phyloP scores from a whole-genome alignment of 1,140 invertebrate species.

The Trichoplusia ni region DNA sequence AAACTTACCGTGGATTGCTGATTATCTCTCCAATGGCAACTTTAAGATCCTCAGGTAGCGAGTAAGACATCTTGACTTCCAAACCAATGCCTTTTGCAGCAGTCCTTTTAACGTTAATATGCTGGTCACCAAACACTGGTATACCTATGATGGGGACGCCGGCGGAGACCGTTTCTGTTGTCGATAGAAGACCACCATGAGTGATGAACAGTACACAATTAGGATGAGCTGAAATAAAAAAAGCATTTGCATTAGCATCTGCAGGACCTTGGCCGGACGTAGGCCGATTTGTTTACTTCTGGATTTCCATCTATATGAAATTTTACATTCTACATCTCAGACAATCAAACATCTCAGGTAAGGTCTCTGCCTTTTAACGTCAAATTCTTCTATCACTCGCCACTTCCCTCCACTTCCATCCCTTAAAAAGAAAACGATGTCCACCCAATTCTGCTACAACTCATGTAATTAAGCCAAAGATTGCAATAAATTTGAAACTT shows the following conservation, averaged over 20 bases:
- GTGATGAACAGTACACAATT: conserved; percentile 86
- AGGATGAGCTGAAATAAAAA: conserved; percentile 84
- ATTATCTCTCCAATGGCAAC: conserved; percentile 44
- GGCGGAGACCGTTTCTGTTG: conserved; percentile 84
- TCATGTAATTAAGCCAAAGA: too few relatives aligned
- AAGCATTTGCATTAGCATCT: conserved; percentile 18
- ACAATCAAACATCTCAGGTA: too few relatives aligned
- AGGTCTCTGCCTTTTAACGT: too few relatives aligned
- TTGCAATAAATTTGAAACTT: conserved; percentile 19
- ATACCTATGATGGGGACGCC: conserved; percentile 86
- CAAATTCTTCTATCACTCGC: too few relatives aligned
- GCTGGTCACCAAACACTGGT: conserved; percentile 86
- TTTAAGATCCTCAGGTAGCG: conserved; percentile 37
- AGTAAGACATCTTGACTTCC: conserved; percentile 34
- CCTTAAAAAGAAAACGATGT: too few relatives aligned
- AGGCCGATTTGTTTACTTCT: too few relatives aligned
- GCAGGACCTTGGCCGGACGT: too few relatives aligned
- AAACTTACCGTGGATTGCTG: conserved; percentile 40
- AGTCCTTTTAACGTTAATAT: conserved; percentile 68
- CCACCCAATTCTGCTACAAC: too few relatives aligned
- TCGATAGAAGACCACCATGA: conserved; percentile 86
- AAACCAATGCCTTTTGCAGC: conserved; percentile 50
- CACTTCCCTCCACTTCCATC: too few relatives aligned
- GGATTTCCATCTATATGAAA: too few relatives aligned
- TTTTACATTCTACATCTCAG: too few relatives aligned